phyloP scores from a whole-genome alignment of 2,797 vertebrate genomes.

The Carcharodon carcharias region DNA sequence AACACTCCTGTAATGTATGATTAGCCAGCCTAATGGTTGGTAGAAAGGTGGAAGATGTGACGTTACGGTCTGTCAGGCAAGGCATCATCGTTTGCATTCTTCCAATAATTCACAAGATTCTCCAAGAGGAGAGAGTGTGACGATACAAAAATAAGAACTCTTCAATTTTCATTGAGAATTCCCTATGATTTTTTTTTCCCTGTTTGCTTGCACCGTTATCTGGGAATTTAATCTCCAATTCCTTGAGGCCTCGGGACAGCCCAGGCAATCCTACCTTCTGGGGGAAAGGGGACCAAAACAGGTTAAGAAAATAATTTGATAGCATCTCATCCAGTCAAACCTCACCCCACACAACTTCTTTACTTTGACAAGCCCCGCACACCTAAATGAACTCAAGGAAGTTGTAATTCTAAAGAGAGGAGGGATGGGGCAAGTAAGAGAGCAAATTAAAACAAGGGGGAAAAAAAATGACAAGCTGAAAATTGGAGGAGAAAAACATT shows the following conservation, averaged over 20 bases:
- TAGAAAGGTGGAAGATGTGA: neutral
- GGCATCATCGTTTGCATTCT: neutral
- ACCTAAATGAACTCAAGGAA: neutral
- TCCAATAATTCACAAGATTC: neutral
- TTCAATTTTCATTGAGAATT: neutral
- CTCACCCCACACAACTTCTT: neutral
- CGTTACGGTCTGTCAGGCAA: neutral
- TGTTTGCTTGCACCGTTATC: neutral
- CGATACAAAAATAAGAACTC: neutral
- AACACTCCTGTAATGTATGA: neutral
- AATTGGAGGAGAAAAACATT: neutral
- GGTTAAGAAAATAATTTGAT: neutral
- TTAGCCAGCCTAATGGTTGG: neutral
- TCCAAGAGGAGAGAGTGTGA: neutral
- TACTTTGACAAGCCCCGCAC: neutral
- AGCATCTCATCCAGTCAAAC: neutral
- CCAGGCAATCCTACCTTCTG: neutral
- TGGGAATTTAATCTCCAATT: neutral
- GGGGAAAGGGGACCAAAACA: neutral
- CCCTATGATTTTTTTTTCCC: neutral
- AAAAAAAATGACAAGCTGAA: neutral
- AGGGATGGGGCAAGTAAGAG: neutral
- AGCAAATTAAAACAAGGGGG: neutral
- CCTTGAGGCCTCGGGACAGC: neutral
- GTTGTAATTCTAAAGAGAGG: neutral